These are phyloP conservation scores for Campopleginae sp. DNA, from an alignment of 2,888 invertebrate species.

Conservation along the genomic window DNA sequence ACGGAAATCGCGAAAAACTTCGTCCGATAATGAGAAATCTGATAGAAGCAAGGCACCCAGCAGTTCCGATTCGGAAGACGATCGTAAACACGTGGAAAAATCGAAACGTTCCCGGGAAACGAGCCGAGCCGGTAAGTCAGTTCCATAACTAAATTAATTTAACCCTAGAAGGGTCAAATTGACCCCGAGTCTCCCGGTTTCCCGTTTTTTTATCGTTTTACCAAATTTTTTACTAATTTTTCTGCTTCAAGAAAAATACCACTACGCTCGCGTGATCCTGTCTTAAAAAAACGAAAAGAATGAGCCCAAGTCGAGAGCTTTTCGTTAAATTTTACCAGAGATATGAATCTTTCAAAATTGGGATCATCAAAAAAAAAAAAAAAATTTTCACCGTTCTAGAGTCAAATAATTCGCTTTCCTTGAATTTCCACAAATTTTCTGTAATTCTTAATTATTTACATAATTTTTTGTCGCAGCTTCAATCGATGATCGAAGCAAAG, in stretches of 20 bases:
- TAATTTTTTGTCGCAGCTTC: conserved; percentile 69
- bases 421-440: background rate
- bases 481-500: conserved; percentile 84
- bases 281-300: too few relatives aligned
- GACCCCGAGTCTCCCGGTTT: too few relatives aligned
- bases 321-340: too few relatives aligned
- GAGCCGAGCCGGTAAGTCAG: conserved; percentile 75
- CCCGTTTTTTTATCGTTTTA: too few relatives aligned
- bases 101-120: conserved; percentile 78
- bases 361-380: too few relatives aligned
- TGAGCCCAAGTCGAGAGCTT: too few relatives aligned
- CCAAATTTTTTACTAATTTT: too few relatives aligned
- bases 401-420: background rate
- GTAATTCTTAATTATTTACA: background rate
- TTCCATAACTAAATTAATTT: background rate
- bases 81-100: conserved; percentile 79
- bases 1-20: conserved; percentile 79
- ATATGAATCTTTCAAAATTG: too few relatives aligned
- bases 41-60: conserved; percentile 85
- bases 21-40: conserved; percentile 85
- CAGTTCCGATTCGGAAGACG: conserved; percentile 86
- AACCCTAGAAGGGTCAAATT: too few relatives aligned
- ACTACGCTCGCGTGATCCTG: too few relatives aligned
- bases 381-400: too few relatives aligned
- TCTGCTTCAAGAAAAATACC: too few relatives aligned